Evolutionary conservation across 2,113 vertebrate genomes (phyloP).

Genomic region (Python bivittatus): DNA sequence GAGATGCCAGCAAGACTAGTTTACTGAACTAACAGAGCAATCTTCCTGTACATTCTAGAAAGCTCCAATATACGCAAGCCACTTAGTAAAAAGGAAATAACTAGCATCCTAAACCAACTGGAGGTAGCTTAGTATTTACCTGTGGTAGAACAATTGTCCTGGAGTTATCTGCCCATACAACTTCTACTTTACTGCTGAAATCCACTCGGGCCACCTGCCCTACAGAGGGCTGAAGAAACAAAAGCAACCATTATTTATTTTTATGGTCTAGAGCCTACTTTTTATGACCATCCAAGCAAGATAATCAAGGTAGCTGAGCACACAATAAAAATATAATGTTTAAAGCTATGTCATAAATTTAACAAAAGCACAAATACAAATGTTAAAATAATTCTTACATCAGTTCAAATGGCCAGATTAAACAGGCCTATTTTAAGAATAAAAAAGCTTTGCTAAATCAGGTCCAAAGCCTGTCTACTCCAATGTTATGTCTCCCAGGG

Average conservation of each 20-base stretch:
- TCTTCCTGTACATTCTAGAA: not conserved
- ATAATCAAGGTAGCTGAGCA: not conserved
- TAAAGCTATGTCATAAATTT: not conserved
- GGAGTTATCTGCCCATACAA: slow-evolving; percentile 96
- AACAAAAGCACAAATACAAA: not conserved
- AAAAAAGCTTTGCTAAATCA: not conserved
- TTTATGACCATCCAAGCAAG: not conserved
- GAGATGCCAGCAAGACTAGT: not conserved
- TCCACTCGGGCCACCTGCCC: slow-evolving; percentile 95
- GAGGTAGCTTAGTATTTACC: slow-evolving; percentile 71
- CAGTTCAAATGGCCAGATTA: not conserved
- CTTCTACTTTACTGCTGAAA: slow-evolving; percentile 97
- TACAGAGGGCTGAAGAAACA: slow-evolving; percentile 83
- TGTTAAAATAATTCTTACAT: not conserved
- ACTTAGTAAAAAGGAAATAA: not conserved
- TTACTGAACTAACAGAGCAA: not conserved
- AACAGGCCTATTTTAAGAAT: not conserved
- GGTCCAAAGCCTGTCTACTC: not conserved
- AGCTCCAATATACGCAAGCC: not conserved
- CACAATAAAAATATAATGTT: not conserved
- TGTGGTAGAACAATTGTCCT: slow-evolving; percentile 94
- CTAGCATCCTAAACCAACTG: not conserved
- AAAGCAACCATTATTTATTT: not conserved
- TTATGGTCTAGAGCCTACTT: not conserved
- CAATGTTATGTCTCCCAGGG: not conserved